A percentile compares a stretch with the other conserved stretches of the same genome.
Evolutionary conservation across 2,888 invertebrate species (phyloP).

Genomic region (Parnassius mnemosyne): DNA sequence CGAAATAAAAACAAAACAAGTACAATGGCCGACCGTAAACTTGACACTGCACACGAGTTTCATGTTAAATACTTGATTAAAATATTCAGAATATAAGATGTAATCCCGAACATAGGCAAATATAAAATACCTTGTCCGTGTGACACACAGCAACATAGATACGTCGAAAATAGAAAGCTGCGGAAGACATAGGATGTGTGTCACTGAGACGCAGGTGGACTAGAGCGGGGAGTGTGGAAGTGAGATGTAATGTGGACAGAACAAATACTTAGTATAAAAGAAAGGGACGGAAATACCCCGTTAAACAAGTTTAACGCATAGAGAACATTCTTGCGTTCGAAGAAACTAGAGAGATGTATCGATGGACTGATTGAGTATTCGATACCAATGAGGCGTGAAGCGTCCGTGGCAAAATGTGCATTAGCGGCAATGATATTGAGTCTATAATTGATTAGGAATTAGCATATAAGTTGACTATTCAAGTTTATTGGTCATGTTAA

Average conservation of each 20-base stretch:
- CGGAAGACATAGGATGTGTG: slow-evolving; percentile 71
- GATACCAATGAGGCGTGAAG: slow-evolving; percentile 42
- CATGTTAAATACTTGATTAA: slow-evolving; percentile 29
- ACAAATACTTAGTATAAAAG: slow-evolving; percentile 51
- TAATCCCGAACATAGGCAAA: slow-evolving; percentile 8
- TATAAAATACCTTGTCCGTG: slow-evolving; percentile 24
- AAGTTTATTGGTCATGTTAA: background rate
- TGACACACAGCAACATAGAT: slow-evolving; percentile 47
- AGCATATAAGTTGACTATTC: background rate
- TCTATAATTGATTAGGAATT: slow-evolving; percentile 7
- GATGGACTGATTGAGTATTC: slow-evolving; percentile 53
- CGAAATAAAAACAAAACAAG: slow-evolving; percentile 13
- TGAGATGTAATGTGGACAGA: slow-evolving; percentile 54
- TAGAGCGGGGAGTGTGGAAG: slow-evolving; percentile 48
- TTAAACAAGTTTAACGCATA: slow-evolving; percentile 59
- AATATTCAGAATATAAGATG: slow-evolving; percentile 21
- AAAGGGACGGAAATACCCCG: slow-evolving; percentile 61
- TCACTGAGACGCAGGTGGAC: slow-evolving; percentile 65
- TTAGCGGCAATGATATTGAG: background rate
- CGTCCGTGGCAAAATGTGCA: slow-evolving; percentile 28
- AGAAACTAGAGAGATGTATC: slow-evolving; percentile 64
- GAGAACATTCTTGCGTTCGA: slow-evolving; percentile 60
- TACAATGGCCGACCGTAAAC: slow-evolving; percentile 52
- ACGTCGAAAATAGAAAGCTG: slow-evolving; percentile 78
- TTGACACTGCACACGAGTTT: slow-evolving; percentile 40